Percentiles rank a stretch among this genome's conserved stretches.
Conservation (phyloP, 2,113 vertebrate genomes). For the Copsychus sechellarum region DNA sequence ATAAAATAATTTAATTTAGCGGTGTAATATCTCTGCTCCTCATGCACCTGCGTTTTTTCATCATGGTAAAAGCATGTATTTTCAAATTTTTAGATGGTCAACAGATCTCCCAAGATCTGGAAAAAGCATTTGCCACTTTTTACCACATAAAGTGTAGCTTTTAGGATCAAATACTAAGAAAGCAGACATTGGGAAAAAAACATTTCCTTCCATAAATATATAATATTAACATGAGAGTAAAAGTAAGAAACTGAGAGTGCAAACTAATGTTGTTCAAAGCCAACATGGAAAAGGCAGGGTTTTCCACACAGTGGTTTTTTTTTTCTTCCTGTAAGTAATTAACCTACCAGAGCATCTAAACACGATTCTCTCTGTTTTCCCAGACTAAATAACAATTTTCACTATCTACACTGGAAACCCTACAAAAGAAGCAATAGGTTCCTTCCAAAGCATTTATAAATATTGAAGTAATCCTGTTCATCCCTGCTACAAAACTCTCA, state of each 20-base stretch:
- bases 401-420: background rate
- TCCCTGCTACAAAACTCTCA: background rate
- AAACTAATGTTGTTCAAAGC: background rate
- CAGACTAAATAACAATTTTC: background rate
- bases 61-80: background rate
- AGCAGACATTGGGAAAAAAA: background rate
- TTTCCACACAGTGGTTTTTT: accelerated
- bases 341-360: background rate
- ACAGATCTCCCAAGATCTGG: background rate
- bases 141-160: background rate
- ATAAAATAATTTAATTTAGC: background rate
- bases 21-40: background rate
- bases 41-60: background rate
- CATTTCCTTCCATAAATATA: background rate
- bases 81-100: background rate
- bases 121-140: background rate
- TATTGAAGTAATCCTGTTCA: background rate
- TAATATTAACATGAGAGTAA: background rate
- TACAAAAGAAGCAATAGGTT: background rate
- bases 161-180: background rate
- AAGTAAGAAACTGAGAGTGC: background rate
- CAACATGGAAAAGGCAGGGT: background rate
- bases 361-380: background rate
- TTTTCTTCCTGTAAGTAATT: background rate
- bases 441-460: background rate